Evolutionary conservation across 2,113 vertebrate species (phyloP).

Genomic region (Pelecanoides urinatrix): DNA sequence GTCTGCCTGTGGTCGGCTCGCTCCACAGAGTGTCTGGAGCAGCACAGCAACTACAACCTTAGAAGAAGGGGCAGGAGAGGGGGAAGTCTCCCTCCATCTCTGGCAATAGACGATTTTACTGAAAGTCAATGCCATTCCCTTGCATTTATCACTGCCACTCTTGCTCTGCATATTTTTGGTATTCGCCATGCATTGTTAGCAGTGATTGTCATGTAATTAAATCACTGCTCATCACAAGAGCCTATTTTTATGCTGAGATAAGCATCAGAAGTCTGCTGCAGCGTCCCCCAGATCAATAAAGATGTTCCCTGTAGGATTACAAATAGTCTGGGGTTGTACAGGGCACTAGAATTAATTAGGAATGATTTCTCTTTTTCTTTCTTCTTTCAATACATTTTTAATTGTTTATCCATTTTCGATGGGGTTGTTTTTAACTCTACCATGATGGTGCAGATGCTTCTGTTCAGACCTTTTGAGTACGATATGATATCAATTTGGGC

Average conservation of each 20-base stretch:
- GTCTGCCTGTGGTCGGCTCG: not conserved
- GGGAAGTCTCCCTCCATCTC: slow-evolving; percentile 1
- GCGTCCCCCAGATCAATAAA: slow-evolving; percentile 91
- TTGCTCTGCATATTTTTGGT: slow-evolving; percentile 83
- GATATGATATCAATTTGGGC: not conserved
- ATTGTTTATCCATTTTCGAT: slow-evolving; percentile 81
- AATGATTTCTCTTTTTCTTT: slow-evolving; percentile 84
- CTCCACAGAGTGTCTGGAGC: not conserved
- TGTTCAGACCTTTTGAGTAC: not conserved
- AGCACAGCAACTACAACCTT: not conserved
- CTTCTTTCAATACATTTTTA: slow-evolving; percentile 81
- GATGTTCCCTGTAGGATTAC: slow-evolving; percentile 90
- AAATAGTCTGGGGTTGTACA: slow-evolving; percentile 85
- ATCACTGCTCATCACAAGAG: slow-evolving; percentile 89
- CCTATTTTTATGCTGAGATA: slow-evolving; percentile 93
- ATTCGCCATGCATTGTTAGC: slow-evolving; percentile 87
- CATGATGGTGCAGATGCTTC: not conserved
- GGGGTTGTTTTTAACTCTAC: slow-evolving; percentile 53
- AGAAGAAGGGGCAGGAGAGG: not conserved
- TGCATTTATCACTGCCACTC: slow-evolving; percentile 92
- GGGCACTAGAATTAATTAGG: slow-evolving; percentile 93
- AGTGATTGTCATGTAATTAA: slow-evolving; percentile 99
- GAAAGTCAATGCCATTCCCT: slow-evolving; percentile 74
- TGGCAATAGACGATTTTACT: slow-evolving; percentile 60
- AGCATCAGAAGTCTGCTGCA: slow-evolving; percentile 83